Evolutionary conservation across 1,140 invertebrate genomes (phyloP).

Genomic region (Drosophila ercepeae): DNA sequence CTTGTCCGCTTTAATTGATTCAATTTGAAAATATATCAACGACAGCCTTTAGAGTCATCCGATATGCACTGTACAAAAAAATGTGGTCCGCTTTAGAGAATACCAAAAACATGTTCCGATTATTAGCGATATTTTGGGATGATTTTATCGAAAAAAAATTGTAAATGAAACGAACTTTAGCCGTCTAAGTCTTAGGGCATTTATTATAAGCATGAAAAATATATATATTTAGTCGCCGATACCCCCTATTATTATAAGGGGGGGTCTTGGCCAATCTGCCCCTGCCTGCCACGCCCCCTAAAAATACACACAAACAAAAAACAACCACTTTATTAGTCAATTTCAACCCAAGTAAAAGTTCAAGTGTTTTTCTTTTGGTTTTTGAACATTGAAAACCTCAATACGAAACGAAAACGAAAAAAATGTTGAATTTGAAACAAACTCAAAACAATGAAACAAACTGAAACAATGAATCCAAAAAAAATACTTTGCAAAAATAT

Average conservation of each 20-base stretch:
- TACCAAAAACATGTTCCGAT: not conserved
- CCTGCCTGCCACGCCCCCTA: constrained; percentile 5
- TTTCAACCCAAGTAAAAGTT: constrained; percentile 60
- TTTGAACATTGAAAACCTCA: constrained; percentile 25
- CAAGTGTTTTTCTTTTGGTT: constrained; percentile 68
- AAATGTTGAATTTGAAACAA: constrained; percentile 25
- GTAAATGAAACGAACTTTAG: not conserved
- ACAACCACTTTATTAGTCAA: constrained; percentile 22
- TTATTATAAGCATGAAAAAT: not conserved
- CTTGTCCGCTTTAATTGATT: not conserved
- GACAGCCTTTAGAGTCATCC: not conserved
- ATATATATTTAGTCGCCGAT: not conserved
- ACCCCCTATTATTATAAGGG: not conserved
- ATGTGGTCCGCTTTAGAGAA: not conserved
- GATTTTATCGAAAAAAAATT: not conserved
- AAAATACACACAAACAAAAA: constrained; percentile 11
- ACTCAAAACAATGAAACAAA: constrained; percentile 34
- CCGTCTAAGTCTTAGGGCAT: constrained; percentile 9
- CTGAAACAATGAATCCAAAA: no score
- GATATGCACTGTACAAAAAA: not conserved
- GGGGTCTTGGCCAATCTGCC: not conserved
- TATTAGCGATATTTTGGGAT: not conserved
- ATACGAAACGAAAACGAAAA: constrained; percentile 19
- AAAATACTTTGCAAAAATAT: constrained; percentile 5
- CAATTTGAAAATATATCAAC: not conserved